Base-by-base conservation (phyloP, 2,113 vertebrate species). In the Sylvia atricapilla region DNA sequence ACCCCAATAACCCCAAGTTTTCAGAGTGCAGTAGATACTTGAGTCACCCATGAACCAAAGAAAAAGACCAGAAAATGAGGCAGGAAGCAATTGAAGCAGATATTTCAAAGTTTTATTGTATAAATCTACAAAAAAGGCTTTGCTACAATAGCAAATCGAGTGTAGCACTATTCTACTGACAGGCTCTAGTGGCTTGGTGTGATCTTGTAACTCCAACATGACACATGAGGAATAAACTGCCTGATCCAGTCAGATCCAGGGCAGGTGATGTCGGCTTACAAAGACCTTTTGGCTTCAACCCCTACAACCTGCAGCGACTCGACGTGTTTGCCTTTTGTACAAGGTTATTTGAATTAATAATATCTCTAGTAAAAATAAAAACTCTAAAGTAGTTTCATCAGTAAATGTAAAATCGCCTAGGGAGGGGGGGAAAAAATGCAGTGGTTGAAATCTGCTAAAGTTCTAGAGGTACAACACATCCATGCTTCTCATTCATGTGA, bases 61-160 rank as follows among this genome's bases (percentile, higher is more conserved):
- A 47, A 50, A 73, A 87, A 91, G 78, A 35, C 6, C 30, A 58
- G 22, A 73, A 86, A 68, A 44, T 3, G 47, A 92, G 56, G 11
- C 53, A 39, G 33, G 12, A 78, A 59, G 28, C 10, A 31, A 28
- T 4, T 94, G 93, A 90, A 90, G 81, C 47, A 91, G 74, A 43
- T 95, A 87, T 91, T 86, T 89, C 94, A 85, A 95, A 86, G 66
- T 95, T 97, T 97, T 96, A 97, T 97, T 97, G 64, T 95, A 97
- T 97, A 97, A 97, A 97, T 87, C 95, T 97, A 97, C 90, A 97
- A 97, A 97, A 97, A 97, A 93, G 90, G 82, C 87, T 94, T 96
- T 90, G 90, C 94, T 97, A 84, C 90, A 96, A 92, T 95, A 90
- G 90, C 94, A 97, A 95, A 87, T 43, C 33, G 31, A 93, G 44